Evolutionary conservation across 2,888 invertebrate genomes (phyloP), one percentile per base, ranked within the genome.

Genomic region (Nebria salina): DNA sequence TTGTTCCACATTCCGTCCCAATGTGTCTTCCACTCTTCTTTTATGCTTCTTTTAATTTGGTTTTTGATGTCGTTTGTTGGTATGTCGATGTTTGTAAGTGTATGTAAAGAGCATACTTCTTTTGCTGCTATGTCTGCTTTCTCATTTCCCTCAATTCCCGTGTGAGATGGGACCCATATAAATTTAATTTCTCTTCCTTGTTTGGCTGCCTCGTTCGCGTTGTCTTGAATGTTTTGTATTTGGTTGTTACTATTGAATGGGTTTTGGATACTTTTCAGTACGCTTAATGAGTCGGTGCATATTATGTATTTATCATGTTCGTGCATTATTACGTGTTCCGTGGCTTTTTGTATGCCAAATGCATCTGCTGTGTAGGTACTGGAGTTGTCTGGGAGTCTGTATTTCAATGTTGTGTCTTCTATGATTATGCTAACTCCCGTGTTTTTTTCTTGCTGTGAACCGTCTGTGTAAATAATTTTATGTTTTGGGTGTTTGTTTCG

Each of bases 101-200:
- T 11, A 1, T 26, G 4, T 13, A 15, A 7, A 1, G 11, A 64
- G n/a, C 75, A 64, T 4, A 42, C 68, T n/a, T 68, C 15, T 81
- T 76, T 66, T 26, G 81, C 81, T n/a, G 20, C 43, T 68, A 4
- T 34, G 54, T 81, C 81, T 7, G 75, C 78, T 78, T 72, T 41
- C 64, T 78, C 72, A 2, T 78, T 78, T 77, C 43, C 77, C 0
- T 70, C 20, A 72, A 72, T 77, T 66, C 70, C 68, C n/a, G 11
- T 13, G 65, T 77, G 77, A 7, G 77, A 77, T 34, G 77, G 72
- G 0, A 72, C 68, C 70, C 72, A 77, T 34, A 41, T 26, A 25
- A 78, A 74, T 7, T 15, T 15, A 42, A 78, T 78, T 73, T 78
- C 11, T 75, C 43, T 72, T 7, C 74, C 26, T 1, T 34, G 20